Percentiles rank a stretch among this genome's conserved stretches.
phyloP scores from a whole-genome alignment of 2,888 invertebrate species.

The Volucella inanis region DNA sequence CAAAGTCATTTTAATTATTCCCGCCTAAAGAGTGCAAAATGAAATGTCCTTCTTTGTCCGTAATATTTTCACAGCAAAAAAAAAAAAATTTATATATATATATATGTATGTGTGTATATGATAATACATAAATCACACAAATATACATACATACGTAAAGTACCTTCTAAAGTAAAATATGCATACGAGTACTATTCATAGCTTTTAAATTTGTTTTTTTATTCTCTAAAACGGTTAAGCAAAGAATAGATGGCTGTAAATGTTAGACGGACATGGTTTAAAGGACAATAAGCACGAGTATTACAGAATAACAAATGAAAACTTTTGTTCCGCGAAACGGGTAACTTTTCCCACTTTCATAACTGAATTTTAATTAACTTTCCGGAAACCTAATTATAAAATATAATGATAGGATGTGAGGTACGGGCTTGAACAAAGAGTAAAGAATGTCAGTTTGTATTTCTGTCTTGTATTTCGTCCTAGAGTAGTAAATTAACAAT shows the following conservation, averaged over 20 bases:
- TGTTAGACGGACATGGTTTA: conserved; percentile 49
- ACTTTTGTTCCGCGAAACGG: conserved; percentile 63
- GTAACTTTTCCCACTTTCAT: conserved; percentile 82
- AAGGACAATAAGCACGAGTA: conserved; percentile 62
- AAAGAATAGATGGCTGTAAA: conserved; percentile 20
- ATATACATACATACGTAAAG: not conserved
- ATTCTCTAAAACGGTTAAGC: conserved; percentile 27
- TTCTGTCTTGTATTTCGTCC: conserved; percentile 24
- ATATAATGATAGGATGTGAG: conserved; percentile 80
- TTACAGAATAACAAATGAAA: conserved; percentile 64
- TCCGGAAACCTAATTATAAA: conserved; percentile 83
- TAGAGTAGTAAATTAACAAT: conserved; percentile 33
- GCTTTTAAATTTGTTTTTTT: conserved; percentile 28
- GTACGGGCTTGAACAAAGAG: not conserved
- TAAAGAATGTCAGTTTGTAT: conserved; percentile 44
- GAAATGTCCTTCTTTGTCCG: conserved; percentile 51
- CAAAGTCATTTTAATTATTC: conserved; percentile 62
- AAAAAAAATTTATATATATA: not conserved
- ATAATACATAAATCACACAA: not conserved
- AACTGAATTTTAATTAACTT: conserved; percentile 83
- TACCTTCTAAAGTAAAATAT: not conserved
- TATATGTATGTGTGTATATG: not conserved
- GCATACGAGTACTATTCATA: not conserved
- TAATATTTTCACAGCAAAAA: conserved; percentile 30
- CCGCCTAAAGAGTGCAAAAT: conserved; percentile 45